phyloP scores from a whole-genome alignment of 2,797 vertebrate genomes.

The Pantherophis alleghaniensis region DNA sequence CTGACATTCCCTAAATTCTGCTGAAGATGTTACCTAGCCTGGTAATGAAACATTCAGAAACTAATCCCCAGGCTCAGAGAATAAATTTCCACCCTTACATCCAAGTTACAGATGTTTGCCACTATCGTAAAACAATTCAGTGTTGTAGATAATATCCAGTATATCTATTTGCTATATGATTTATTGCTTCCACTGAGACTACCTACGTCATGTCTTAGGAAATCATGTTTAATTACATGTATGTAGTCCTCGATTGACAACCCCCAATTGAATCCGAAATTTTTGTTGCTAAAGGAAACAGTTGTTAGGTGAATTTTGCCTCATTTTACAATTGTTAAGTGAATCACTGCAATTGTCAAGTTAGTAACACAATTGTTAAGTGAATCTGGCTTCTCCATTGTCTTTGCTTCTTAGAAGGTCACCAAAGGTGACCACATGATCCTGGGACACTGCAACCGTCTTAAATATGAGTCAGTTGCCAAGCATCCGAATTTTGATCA shows the following conservation, averaged over 20 bases:
- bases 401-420: not conserved
- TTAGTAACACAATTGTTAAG: not conserved
- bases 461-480: not conserved
- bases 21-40: too few species aligned
- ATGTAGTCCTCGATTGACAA: too few species aligned
- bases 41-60: too few species aligned
- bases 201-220: not conserved
- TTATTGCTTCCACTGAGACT: not conserved
- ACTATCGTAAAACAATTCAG: not conserved
- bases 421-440: not conserved
- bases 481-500: not conserved
- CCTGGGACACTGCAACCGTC: not conserved
- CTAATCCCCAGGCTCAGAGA: too few species aligned
- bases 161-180: not conserved
- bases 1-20: too few species aligned
- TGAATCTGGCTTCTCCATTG: not conserved
- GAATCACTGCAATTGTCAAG: not conserved
- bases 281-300: too few species aligned
- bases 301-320: not conserved
- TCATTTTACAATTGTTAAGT: not conserved
- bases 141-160: not conserved
- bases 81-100: too few species aligned
- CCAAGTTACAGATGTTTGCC: too few species aligned
- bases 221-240: not conserved
- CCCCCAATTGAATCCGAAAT: too few species aligned